A percentile compares a stretch with the other conserved stretches of the same genome.
phyloP scores from a whole-genome alignment of 1,140 invertebrate species.

The Epicauta chinensis region DNA sequence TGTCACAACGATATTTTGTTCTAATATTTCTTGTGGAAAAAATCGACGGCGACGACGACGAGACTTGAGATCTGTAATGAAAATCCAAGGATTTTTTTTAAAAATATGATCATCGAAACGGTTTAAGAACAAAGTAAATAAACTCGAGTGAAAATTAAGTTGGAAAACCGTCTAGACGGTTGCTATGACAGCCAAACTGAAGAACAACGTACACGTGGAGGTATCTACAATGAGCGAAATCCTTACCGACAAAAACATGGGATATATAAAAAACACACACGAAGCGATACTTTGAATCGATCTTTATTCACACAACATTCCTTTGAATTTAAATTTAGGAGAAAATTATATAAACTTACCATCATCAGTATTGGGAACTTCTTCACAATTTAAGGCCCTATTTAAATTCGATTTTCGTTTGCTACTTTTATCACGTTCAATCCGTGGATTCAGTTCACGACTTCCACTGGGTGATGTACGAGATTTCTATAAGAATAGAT shows the following conservation, averaged over 20 bases:
- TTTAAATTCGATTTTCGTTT: conserved; percentile 62
- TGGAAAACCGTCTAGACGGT: conserved; percentile 15
- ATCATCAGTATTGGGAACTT: conserved; percentile 44
- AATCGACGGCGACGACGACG: conserved; percentile 44
- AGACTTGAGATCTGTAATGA: conserved; percentile 42
- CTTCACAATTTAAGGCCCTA: conserved; percentile 50
- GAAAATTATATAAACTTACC: conserved; percentile 20
- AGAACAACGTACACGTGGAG: conserved; percentile 12
- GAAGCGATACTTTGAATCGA: no score
- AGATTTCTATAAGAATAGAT: no score
- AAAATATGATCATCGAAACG: not conserved
- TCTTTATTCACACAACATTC: no score
- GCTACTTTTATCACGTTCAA: conserved; percentile 56
- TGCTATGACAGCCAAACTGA: conserved; percentile 18
- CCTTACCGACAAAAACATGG: no score
- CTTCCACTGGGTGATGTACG: conserved; percentile 1
- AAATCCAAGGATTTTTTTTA: conserved; percentile 2
- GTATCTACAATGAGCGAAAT: no score
- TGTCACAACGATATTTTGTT: conserved; percentile 16
- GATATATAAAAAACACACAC: no score
- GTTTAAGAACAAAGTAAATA: not conserved
- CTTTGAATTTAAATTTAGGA: no score
- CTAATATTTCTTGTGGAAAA: conserved; percentile 39
- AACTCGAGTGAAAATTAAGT: not conserved
- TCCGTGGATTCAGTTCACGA: conserved; percentile 1